A percentile compares a stretch with the other conserved stretches of the same genome.
These are phyloP conservation scores for Pissodes strobi DNA, from an alignment of 1,140 invertebrate species.

Conservation along the genomic window DNA sequence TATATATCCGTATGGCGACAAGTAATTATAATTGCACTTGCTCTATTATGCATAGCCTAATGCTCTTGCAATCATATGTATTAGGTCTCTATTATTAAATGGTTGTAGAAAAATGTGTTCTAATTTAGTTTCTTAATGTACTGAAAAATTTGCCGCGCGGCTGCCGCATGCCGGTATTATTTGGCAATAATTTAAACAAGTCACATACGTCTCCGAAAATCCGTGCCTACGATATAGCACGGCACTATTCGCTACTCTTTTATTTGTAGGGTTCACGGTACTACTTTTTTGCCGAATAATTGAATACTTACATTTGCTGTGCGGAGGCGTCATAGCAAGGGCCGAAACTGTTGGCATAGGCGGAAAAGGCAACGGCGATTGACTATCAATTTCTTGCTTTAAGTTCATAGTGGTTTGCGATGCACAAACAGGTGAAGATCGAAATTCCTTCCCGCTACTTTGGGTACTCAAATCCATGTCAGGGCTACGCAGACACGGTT, in stretches of 20 bases:
- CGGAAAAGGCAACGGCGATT: conserved; percentile 67
- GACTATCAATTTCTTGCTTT: conserved; percentile 58
- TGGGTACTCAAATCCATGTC: conserved; percentile 58
- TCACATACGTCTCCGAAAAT: too few relatives aligned
- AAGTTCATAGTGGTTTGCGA: conserved; percentile 57
- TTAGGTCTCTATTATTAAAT: too few relatives aligned
- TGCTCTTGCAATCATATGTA: too few relatives aligned
- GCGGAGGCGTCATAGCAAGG: conserved; percentile 74
- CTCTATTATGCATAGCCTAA: too few relatives aligned
- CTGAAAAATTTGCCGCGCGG: neutral
- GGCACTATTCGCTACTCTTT: conserved; percentile 6
- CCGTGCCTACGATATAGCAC: conserved; percentile 18
- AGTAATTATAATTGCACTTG: too few relatives aligned
- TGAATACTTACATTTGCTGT: conserved; percentile 66
- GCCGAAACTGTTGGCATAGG: conserved; percentile 73
- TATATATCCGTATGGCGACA: too few relatives aligned
- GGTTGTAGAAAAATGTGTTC: too few relatives aligned
- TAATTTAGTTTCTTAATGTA: too few relatives aligned
- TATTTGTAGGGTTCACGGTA: conserved; percentile 3
- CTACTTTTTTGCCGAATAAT: conserved; percentile 17
- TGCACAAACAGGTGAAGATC: conserved; percentile 59
- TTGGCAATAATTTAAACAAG: too few relatives aligned
- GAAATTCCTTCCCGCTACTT: conserved; percentile 48
- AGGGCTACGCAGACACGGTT: conserved; percentile 54
- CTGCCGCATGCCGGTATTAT: conserved; percentile 10